phyloP scores from a whole-genome alignment of 2,797 vertebrate genomes.

The Anolis apletophallus region DNA sequence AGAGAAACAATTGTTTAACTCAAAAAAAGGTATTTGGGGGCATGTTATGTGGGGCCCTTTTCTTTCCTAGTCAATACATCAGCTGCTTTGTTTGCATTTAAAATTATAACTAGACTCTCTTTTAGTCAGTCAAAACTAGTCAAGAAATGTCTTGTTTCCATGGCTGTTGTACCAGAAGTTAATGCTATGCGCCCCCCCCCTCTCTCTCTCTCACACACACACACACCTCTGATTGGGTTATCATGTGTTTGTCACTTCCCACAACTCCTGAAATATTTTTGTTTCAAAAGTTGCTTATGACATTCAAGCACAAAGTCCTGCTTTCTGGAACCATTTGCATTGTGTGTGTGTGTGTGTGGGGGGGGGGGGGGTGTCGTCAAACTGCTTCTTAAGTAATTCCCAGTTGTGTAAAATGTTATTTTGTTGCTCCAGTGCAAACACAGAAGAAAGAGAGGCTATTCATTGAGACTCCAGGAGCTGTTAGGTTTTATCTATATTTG shows the following conservation, averaged over 20 bases:
- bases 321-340: background rate
- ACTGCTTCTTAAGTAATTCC: background rate
- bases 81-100: background rate
- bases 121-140: background rate
- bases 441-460: constrained; percentile 34
- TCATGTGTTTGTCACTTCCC: background rate
- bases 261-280: background rate
- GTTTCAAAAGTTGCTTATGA: background rate
- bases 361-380: too few species aligned
- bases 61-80: background rate
- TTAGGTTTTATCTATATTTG: constrained; percentile 36
- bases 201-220: background rate
- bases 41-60: background rate
- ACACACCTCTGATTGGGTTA: background rate
- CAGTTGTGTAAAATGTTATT: constrained; percentile 18
- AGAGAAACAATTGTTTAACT: background rate
- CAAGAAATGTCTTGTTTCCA: background rate
- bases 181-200: background rate
- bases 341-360: too few species aligned
- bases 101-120: background rate
- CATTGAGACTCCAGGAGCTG: constrained; percentile 35
- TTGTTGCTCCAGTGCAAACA: background rate
- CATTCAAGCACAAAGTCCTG: constrained; percentile 11
- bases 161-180: background rate
- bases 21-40: background rate